Percentiles rank a stretch among this genome's conserved stretches.
Evolutionary conservation across 2,888 invertebrate species (phyloP).

Genomic region (Phortica magna): DNA sequence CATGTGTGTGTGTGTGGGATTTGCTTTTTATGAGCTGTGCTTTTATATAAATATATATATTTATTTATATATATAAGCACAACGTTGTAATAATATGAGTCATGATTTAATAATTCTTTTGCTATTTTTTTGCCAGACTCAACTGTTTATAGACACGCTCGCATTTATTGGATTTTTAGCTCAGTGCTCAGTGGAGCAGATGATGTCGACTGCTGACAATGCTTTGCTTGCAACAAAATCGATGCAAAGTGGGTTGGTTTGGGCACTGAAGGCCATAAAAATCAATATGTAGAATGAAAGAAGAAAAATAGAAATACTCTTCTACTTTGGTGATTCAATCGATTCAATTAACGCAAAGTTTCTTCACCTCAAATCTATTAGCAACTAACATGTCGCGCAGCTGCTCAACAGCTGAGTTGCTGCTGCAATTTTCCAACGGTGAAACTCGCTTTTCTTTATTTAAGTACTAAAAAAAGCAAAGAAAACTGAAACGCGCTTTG

Average conservation of each 20-base stretch:
- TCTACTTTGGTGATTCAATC: background rate
- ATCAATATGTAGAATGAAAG: background rate
- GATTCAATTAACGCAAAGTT: background rate
- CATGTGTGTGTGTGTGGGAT: background rate
- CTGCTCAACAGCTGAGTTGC: background rate
- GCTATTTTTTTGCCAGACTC: background rate
- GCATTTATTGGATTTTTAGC: background rate
- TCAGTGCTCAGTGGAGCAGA: conserved; percentile 35
- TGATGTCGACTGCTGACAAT: background rate
- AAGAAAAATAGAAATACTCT: background rate
- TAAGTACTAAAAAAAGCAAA: background rate
- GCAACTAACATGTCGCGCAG: background rate
- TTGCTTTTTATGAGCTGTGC: background rate
- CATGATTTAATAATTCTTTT: conserved; percentile 6
- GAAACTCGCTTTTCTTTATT: background rate
- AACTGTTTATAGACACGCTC: background rate
- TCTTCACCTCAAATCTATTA: background rate
- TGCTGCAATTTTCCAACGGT: background rate
- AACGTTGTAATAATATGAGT: background rate
- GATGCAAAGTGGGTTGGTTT: background rate
- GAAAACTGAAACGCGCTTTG: background rate
- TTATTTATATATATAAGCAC: background rate
- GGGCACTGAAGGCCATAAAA: conserved; percentile 18
- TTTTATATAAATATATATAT: background rate
- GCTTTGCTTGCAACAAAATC: background rate